A percentile compares a stretch with the other conserved stretches of the same genome.
These are phyloP conservation scores for Poecilus cupreus DNA, from an alignment of 2,888 invertebrate species.

Conservation along the genomic window DNA sequence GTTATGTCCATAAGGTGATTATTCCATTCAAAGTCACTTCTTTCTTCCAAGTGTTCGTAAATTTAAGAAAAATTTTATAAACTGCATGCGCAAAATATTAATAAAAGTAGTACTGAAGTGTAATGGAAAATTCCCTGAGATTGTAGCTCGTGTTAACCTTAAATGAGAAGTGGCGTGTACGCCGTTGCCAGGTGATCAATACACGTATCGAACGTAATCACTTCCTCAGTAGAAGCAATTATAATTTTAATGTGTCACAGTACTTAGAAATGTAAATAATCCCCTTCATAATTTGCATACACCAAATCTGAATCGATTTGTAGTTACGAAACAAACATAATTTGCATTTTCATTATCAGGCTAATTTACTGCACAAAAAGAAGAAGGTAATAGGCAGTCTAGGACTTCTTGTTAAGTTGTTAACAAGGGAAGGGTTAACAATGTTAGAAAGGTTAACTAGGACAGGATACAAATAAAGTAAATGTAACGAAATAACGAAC, in stretches of 20 bases:
- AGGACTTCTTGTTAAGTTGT: constrained; percentile 5
- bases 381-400: no score
- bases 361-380: neutral
- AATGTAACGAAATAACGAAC: neutral
- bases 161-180: constrained; percentile 12
- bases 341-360: constrained; percentile 21
- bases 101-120: neutral
- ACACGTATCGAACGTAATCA: constrained; percentile 5
- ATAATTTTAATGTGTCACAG: constrained; percentile 32
- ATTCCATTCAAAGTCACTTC: no score
- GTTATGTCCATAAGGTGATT: no score
- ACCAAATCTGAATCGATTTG: constrained; percentile 27
- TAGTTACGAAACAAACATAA: constrained; percentile 5
- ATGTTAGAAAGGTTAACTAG: neutral
- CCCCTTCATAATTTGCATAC: constrained; percentile 10
- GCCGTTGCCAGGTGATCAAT: neutral
- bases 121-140: constrained; percentile 22
- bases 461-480: neutral
- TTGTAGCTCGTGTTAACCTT: constrained; percentile 9
- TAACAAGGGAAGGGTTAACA: neutral
- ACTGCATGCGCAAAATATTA: no score
- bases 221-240: constrained; percentile 7
- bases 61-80: no score
- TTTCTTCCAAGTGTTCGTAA: no score
- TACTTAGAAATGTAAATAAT: constrained; percentile 35